Conservation (phyloP, 2,888 invertebrate genomes). For the Synanthedon andrenaeformis region DNA sequence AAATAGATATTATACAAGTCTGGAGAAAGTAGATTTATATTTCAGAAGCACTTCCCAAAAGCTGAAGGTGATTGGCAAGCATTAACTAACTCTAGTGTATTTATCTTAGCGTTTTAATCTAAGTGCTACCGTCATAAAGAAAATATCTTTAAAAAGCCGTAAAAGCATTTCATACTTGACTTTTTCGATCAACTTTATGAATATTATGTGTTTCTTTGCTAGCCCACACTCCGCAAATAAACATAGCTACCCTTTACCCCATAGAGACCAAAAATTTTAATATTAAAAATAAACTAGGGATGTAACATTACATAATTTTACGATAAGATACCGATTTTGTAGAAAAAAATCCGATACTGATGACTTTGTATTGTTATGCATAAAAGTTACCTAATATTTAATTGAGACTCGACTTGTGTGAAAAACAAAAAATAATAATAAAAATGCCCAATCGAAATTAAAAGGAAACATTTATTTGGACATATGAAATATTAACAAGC, state of each 20-base stretch:
- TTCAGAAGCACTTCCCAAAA: background rate
- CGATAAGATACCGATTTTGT: too few relatives aligned
- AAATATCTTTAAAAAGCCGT: constrained; percentile 31
- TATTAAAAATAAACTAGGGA: background rate
- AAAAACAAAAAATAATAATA: too few relatives aligned
- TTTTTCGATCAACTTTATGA: background rate
- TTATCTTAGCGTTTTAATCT: constrained; percentile 3
- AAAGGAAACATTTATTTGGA: too few relatives aligned
- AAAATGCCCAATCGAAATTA: too few relatives aligned
- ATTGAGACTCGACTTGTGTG: too few relatives aligned
- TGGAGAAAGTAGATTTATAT: too few relatives aligned
- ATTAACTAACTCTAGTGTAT: constrained; percentile 13
- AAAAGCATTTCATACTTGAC: constrained; percentile 17
- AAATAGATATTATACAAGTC: too few relatives aligned
- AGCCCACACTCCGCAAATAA: background rate
- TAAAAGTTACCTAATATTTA: too few relatives aligned
- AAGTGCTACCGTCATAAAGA: constrained; percentile 18
- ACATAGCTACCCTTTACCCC: constrained; percentile 40
- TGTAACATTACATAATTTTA: too few relatives aligned
- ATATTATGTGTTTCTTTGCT: background rate
- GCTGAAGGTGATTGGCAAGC: background rate
- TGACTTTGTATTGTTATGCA: too few relatives aligned
- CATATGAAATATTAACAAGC: too few relatives aligned
- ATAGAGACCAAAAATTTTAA: constrained; percentile 34
- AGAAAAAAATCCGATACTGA: too few relatives aligned